A percentile compares a stretch with the other conserved stretches of the same genome.
Evolutionary conservation across 1,140 invertebrate genomes (phyloP).

Genomic region (Drosophila hydei): DNA sequence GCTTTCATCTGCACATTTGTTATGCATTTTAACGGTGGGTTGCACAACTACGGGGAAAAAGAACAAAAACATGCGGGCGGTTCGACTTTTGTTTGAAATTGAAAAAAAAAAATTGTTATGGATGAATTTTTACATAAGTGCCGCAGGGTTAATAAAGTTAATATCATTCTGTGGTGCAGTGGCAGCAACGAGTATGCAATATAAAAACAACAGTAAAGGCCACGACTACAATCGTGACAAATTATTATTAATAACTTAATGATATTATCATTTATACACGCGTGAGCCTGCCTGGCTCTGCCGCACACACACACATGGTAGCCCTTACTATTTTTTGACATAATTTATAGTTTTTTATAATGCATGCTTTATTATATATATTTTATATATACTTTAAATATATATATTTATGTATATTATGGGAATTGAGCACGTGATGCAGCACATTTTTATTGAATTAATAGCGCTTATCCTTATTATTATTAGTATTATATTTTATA

Average conservation of each 20-base stretch:
- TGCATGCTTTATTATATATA: too few species aligned
- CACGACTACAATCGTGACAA: constrained; percentile 53
- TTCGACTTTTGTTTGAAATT: constrained; percentile 54
- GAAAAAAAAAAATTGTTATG: constrained; percentile 40
- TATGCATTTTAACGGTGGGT: constrained; percentile 37
- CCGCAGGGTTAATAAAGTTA: constrained; percentile 76
- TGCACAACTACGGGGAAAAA: background rate
- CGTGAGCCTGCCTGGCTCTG: constrained; percentile 37
- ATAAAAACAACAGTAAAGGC: background rate
- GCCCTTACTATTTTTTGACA: constrained; percentile 24
- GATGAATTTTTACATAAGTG: constrained; percentile 58
- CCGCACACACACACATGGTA: constrained; percentile 3
- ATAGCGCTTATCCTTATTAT: too few species aligned
- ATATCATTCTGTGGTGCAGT: constrained; percentile 53
- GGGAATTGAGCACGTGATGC: too few species aligned
- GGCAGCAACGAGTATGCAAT: constrained; percentile 13
- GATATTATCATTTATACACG: constrained; percentile 79
- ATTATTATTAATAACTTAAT: constrained; percentile 80
- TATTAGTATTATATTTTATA: too few species aligned
- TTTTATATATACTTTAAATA: too few species aligned
- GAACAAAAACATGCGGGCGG: background rate
- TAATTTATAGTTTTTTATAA: constrained; percentile 58
- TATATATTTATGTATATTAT: too few species aligned
- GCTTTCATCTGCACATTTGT: constrained; percentile 34
- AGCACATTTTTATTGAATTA: too few species aligned